Base-by-base conservation (phyloP, 92 coral and sea anemone genomes). In the Galaxea fascicularis region DNA sequence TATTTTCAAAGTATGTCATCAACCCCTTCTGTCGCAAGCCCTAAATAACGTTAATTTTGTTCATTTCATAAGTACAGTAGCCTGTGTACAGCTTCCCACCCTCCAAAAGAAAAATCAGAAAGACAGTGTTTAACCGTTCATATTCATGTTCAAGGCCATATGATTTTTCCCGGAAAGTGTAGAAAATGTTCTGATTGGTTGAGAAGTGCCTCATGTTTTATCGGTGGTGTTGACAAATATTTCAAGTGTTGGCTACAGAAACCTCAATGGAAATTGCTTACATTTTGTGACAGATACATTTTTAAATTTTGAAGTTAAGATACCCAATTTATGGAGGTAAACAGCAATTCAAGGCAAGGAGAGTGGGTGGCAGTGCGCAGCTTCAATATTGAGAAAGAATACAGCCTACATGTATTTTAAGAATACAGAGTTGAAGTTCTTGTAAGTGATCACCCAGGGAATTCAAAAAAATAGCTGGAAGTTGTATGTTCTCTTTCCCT, bases 191-290 rank as follows among this genome's bases (percentile, higher is more conserved):
- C 26, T 59, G 65, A 59, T 59, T 59, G 26, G 65, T 59, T 59
- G 65, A 59, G 65, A 59, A 59, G 65, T 59, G 65, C 65, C 65
- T 59, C 65, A 59, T 59, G 65, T 59, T 59, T 59, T 59, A 59
- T 20, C 22, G 11, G 65, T 0, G 26, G 65, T 59, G 65, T 59
- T 59, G 65, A 59, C 65, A 59, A 59, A 21, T 58, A 58, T 58
- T 53, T 53, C 17, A 13, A 53, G 59, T 13, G 17, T 53, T 53
- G 59, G 59, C 59, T 0, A 8, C 59, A 59, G 65, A 59, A 59
- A 59, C n/a, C n/a, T 0, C 26, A 59, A 20, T 59, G 65, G 29
- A 59, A 59, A 59, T 59, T 59, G 65, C 8, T 59, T 59, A 59
- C 25, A 59, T 59, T 59, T 59, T 59, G 65, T 59, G 65, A 59